Conservation (phyloP, 2,888 invertebrate species). For the Agrotis clavis region DNA sequence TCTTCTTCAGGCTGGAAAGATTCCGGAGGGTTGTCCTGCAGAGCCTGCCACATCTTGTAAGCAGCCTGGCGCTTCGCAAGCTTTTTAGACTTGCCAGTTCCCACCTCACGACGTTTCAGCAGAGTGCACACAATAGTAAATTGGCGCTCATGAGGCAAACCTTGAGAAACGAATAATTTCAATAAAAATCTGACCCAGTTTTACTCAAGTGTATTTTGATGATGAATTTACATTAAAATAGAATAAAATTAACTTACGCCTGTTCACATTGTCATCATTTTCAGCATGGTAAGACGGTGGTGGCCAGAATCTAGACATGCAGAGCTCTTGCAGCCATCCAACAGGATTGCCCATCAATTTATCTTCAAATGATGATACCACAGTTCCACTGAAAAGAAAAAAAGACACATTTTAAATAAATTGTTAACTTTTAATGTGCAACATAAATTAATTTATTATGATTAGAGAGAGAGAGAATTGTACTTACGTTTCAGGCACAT, state of each 20-base stretch:
- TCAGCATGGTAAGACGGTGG: conserved; percentile 98
- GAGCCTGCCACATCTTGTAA: conserved; percentile 97
- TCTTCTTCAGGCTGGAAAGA: conserved; percentile 93
- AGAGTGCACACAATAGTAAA: conserved; percentile 98
- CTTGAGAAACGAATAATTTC: conserved; percentile 68
- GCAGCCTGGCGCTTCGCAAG: conserved; percentile 99
- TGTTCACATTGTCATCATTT: conserved; percentile 93
- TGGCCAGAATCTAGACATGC: conserved; percentile 98
- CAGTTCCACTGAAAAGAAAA: conserved; percentile 81
- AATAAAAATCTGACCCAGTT: neutral
- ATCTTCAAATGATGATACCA: conserved; percentile 93
- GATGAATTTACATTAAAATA: neutral
- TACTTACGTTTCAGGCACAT: conserved; percentile 85
- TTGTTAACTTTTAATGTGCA: neutral
- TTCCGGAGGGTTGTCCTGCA: conserved; percentile 95
- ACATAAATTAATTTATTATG: neutral
- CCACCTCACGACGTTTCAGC: conserved; percentile 95
- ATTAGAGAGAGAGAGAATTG: neutral
- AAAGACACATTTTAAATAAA: neutral
- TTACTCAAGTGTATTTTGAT: neutral
- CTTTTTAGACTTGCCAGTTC: conserved; percentile 98
- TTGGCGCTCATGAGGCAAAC: conserved; percentile 97
- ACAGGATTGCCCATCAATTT: conserved; percentile 98
- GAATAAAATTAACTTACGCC: conserved; percentile 81
- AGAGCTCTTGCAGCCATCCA: conserved; percentile 98